phyloP scores from a whole-genome alignment of 2,888 invertebrate genomes.

The Amiota minor region DNA sequence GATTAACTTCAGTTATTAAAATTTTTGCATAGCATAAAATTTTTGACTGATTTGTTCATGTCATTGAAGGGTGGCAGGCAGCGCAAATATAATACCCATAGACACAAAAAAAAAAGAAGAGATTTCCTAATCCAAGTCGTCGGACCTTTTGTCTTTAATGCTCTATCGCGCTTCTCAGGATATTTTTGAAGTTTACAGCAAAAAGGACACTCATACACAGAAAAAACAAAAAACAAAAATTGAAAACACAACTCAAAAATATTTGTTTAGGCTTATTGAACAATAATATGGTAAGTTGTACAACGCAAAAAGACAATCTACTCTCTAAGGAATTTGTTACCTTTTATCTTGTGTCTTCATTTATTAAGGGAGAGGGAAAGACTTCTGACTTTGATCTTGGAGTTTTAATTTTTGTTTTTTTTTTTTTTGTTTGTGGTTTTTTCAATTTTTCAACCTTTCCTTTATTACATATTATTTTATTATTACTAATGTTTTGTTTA shows the following conservation, averaged over 20 bases:
- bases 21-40: constrained; percentile 43
- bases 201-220: not conserved
- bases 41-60: constrained; percentile 28
- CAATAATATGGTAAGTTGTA: not conserved
- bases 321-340: constrained; percentile 25
- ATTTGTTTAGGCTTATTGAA: constrained; percentile 26
- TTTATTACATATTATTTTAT: constrained; percentile 1
- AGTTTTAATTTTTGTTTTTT: not conserved
- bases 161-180: not conserved
- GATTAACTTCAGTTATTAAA: constrained; percentile 53
- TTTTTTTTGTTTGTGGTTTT: constrained; percentile 5
- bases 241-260: not conserved
- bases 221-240: not conserved
- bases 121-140: too few relatives aligned
- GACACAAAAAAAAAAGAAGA: not conserved
- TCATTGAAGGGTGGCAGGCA: constrained; percentile 10
- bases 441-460: not conserved
- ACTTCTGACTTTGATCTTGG: constrained; percentile 27
- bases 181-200: too few relatives aligned
- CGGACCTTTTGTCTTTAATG: not conserved
- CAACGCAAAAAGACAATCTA: not conserved
- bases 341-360: not conserved
- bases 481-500: constrained; percentile 52
- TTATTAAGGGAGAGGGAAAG: not conserved
- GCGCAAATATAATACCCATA: not conserved